These are phyloP conservation scores for Tenthredo mesomela DNA, from an alignment of 2,888 invertebrate genomes.

Conservation along the genomic window DNA sequence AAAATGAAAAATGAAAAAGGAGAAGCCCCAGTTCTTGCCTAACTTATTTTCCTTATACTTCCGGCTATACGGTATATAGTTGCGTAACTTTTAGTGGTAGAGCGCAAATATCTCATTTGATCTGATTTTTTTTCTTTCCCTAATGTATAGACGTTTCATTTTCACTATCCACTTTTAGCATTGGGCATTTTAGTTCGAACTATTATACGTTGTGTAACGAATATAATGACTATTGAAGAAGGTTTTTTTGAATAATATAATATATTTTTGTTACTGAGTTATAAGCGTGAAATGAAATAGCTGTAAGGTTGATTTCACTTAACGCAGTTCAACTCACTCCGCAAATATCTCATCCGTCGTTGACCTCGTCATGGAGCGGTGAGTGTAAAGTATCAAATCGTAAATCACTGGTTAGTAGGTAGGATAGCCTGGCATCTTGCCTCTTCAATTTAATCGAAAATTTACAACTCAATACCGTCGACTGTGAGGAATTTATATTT, in stretches of 20 bases:
- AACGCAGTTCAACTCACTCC: constrained; percentile 6
- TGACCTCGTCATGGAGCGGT: constrained; percentile 18
- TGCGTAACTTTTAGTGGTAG: neutral
- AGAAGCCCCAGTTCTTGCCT: neutral
- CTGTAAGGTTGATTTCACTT: constrained; percentile 5
- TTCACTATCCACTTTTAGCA: neutral
- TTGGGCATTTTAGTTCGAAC: neutral
- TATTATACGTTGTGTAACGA: neutral
- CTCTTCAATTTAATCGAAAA: constrained; percentile 6
- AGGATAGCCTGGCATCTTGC: constrained; percentile 12
- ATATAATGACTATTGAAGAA: neutral
- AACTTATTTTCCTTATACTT: constrained; percentile 37
- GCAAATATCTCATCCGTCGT: constrained; percentile 25
- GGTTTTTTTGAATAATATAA: neutral
- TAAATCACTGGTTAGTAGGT: constrained; percentile 19
- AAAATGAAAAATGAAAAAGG: neutral
- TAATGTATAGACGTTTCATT: neutral
- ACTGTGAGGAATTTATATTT: neutral
- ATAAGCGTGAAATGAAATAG: constrained; percentile 2
- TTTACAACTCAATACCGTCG: neutral
- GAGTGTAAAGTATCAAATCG: constrained; percentile 7
- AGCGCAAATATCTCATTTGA: neutral
- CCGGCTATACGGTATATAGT: neutral
- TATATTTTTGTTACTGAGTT: neutral
- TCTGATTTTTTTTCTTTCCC: neutral